Evolutionary conservation across 2,888 invertebrate species (phyloP).

Genomic region (Cyaniris semiargus): DNA sequence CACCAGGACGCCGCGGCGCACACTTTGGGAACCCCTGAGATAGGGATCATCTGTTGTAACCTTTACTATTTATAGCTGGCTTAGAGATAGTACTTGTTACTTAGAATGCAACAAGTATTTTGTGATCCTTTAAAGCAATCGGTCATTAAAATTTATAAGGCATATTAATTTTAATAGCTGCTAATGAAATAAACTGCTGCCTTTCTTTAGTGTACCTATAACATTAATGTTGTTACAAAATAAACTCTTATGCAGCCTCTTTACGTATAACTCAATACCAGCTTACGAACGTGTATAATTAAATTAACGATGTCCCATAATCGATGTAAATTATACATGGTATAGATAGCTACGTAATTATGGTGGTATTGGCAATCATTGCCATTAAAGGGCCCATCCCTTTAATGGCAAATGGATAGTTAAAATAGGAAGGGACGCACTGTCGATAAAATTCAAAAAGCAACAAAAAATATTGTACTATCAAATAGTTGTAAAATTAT

Average conservation of each 20-base stretch:
- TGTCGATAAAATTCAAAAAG: not conserved
- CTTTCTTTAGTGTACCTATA: not conserved
- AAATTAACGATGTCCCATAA: too few species aligned
- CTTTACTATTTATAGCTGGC: constrained; percentile 7
- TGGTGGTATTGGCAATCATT: not conserved
- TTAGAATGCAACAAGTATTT: constrained; percentile 1
- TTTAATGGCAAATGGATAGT: not conserved
- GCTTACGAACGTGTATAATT: not conserved
- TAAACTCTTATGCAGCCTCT: not conserved
- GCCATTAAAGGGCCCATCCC: not conserved
- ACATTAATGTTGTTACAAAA: not conserved
- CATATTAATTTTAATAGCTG: not conserved
- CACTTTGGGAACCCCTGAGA: too few species aligned
- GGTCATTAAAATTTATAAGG: constrained; percentile 2
- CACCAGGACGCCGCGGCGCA: too few species aligned
- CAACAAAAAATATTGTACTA: not conserved
- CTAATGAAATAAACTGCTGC: not conserved
- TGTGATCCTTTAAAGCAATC: not conserved
- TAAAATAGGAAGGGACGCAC: not conserved
- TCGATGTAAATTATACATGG: not conserved
- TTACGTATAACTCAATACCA: not conserved
- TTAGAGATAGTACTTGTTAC: constrained; percentile 9
- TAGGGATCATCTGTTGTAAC: constrained; percentile 10
- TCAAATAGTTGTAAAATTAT: constrained; percentile 22
- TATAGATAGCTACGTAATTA: not conserved